Evolutionary conservation across 2,797 vertebrate species (phyloP).

Genomic region (Pipistrellus pygmaeus): DNA sequence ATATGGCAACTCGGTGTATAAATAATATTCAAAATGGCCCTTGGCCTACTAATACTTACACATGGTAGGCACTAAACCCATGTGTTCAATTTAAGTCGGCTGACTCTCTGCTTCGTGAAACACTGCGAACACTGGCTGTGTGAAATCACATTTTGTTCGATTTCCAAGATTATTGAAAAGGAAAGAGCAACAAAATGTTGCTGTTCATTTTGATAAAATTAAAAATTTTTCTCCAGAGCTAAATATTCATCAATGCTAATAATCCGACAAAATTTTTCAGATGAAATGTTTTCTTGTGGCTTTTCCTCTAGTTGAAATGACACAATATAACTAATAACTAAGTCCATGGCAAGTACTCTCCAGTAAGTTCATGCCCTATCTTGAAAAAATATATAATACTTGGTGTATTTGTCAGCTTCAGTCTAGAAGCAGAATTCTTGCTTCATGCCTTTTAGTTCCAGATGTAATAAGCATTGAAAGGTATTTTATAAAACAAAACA

Average conservation of each 20-base stretch:
- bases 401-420: neutral
- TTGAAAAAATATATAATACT: neutral
- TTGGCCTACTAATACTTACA: neutral
- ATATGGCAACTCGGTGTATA: no score
- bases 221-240: neutral
- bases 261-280: constrained; percentile 1
- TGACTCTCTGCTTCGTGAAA: constrained; percentile 1
- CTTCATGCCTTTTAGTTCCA: constrained; percentile 28
- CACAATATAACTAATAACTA: neutral
- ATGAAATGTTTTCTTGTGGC: neutral
- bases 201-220: constrained; percentile 52
- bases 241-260: constrained; percentile 59
- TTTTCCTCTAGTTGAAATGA: constrained; percentile 18
- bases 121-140: neutral
- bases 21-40: neutral
- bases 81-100: neutral
- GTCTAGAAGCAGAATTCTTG: neutral
- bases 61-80: neutral
- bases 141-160: constrained; percentile 1
- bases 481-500: neutral
- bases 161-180: constrained; percentile 67
- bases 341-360: neutral
- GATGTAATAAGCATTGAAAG: constrained; percentile 9
- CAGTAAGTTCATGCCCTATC: neutral
- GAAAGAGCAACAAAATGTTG: neutral